Evolutionary conservation across 1,140 invertebrate genomes (phyloP), one percentile per base, ranked within the genome.

Genomic region (Uloborus diversus): DNA sequence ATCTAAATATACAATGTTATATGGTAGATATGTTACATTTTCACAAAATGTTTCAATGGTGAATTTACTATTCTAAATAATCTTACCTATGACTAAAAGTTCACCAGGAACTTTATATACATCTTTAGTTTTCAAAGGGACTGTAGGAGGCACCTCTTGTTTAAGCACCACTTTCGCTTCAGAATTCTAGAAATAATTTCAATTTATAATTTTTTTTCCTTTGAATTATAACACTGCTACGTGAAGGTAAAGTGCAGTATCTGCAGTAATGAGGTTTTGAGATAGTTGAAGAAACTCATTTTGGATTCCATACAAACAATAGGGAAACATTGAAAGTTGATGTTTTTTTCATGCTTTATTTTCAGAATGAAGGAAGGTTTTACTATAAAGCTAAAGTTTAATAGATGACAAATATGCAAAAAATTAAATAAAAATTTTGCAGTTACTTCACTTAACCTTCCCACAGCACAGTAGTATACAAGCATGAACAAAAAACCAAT

Each of bases 51-150:
- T n/a, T n/a, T n/a, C n/a, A n/a, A n/a, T n/a, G n/a, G n/a, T n/a
- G n/a, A n/a, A n/a, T n/a, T n/a, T n/a, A n/a, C n/a, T n/a, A n/a
- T n/a, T n/a, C n/a, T n/a, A n/a, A n/a, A n/a, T n/a, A n/a, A n/a
- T n/a, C 23, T 64, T 76, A 76, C 59, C 32, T 35, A 33, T 64
- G 7, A 9, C 33, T 14, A 5, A 7, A 25, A 57, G 35, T n/a
- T 33, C 28, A 20, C 47, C 73, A 17, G 76, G 64, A 61, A 69
- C 33, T 79, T 69, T 65, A 68, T 59, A 79, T 5, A 65, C 76
- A 79, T 79, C 76, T 32, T 66, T 79, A 42, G 76, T 79, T 51
- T 79, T 79, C 17, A 79, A 4, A 28, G 76, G 64, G 3, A 79
- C 51, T 35, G 65, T 65, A n/a, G 76, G 64, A n/a, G 65, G 56